phyloP scores from a whole-genome alignment of 2,888 invertebrate genomes.

The Diloba caeruleocephala region DNA sequence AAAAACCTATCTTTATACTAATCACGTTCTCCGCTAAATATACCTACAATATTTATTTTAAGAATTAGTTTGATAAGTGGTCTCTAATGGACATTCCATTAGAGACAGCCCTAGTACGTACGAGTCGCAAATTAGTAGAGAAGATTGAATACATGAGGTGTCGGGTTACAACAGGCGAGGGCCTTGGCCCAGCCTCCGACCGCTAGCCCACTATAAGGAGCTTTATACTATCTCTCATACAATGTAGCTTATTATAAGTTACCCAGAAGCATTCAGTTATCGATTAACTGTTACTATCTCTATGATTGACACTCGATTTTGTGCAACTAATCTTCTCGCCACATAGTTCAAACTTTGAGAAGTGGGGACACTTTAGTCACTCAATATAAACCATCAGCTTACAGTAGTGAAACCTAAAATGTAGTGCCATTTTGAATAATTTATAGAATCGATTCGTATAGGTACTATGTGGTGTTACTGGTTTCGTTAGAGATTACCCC shows the following conservation, averaged over 20 bases:
- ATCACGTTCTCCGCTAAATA: too few relatives aligned
- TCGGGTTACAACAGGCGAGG: conserved; percentile 78
- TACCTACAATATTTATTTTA: too few relatives aligned
- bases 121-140: conserved; percentile 79
- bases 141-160: conserved; percentile 84
- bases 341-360: conserved; percentile 6
- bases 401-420: conserved; percentile 25
- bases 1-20: too few relatives aligned
- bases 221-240: conserved; percentile 45
- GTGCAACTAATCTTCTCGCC: conserved; percentile 2
- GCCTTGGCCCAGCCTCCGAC: conserved; percentile 70
- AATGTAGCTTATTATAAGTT: conserved; percentile 47
- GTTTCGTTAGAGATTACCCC: conserved; percentile 28
- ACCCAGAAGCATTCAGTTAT: conserved; percentile 40
- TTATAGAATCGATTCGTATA: conserved; percentile 27
- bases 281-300: conserved; percentile 44
- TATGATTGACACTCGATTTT: too few relatives aligned
- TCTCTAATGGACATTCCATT: background rate
- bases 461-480: background rate
- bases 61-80: too few relatives aligned
- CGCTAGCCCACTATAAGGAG: conserved; percentile 46
- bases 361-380: background rate
- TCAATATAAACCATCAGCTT: conserved; percentile 18
- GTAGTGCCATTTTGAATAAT: conserved; percentile 17
- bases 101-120: conserved; percentile 68